Evolutionary conservation across 2,797 vertebrate genomes (phyloP).

Genomic region (Tragelaphus eurycerus): DNA sequence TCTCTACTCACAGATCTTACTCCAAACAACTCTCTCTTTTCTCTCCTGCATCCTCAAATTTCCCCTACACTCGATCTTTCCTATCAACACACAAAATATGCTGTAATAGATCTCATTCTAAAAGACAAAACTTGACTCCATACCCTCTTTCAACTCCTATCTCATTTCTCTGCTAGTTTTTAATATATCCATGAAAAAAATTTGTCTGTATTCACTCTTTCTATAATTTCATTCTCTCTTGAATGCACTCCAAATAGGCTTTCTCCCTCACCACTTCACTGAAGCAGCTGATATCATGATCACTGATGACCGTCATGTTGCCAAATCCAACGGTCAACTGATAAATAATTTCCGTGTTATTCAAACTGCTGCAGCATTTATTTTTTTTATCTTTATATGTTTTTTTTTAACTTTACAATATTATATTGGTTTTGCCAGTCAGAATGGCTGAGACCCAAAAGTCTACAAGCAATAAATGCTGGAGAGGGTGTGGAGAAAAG

Average conservation of each 20-base stretch:
- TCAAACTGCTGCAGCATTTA: not conserved
- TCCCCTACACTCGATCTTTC: not conserved
- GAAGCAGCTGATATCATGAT: not conserved
- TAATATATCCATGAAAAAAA: not conserved
- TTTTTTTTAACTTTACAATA: too few species aligned
- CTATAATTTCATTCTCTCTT: not conserved
- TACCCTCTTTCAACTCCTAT: not conserved
- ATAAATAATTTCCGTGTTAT: not conserved
- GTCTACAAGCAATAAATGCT: too few species aligned
- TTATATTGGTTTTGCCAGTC: too few species aligned
- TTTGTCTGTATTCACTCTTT: not conserved
- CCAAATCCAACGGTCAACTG: not conserved
- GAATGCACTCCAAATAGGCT: not conserved
- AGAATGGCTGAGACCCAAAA: too few species aligned
- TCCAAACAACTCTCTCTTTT: not conserved
- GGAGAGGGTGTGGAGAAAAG: too few species aligned
- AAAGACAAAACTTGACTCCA: not conserved
- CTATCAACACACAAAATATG: not conserved
- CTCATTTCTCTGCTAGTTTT: not conserved
- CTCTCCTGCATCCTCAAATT: not conserved
- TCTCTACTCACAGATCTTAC: not conserved
- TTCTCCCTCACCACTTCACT: not conserved
- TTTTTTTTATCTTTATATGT: too few species aligned
- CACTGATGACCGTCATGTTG: not conserved
- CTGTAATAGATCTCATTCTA: not conserved